A percentile compares a stretch with the other conserved stretches of the same genome.
These are phyloP conservation scores for Trigoniulus corallinus DNA, from an alignment of 1,140 invertebrate genomes.

Conservation along the genomic window DNA sequence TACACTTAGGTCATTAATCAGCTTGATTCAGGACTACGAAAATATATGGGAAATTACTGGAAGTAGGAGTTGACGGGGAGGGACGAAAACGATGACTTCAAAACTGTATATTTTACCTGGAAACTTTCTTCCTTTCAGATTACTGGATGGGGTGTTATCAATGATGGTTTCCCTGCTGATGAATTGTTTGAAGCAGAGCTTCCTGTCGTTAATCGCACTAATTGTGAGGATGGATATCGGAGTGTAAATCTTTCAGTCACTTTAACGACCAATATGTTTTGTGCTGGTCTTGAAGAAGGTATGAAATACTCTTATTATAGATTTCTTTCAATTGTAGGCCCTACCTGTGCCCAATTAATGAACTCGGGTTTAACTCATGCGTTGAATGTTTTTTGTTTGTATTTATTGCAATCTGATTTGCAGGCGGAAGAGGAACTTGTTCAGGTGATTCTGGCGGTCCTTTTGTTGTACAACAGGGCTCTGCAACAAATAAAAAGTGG, in stretches of 20 bases:
- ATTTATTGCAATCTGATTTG: background rate
- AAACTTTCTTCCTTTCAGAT: background rate
- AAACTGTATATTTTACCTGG: background rate
- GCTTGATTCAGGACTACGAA: too few species aligned
- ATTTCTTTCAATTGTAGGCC: too few species aligned
- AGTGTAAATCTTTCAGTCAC: background rate
- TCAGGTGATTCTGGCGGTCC: background rate
- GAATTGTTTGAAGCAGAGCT: background rate
- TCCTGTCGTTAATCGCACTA: background rate
- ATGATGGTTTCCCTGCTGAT: background rate
- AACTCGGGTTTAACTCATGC: too few species aligned
- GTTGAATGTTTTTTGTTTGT: too few species aligned
- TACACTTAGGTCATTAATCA: too few species aligned
- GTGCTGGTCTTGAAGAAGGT: background rate
- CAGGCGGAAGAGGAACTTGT: background rate
- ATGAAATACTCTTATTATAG: too few species aligned
- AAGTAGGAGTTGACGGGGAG: too few species aligned
- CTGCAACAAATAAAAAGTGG: background rate
- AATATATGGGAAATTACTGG: too few species aligned
- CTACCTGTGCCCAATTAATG: too few species aligned
- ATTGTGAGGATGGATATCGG: background rate
- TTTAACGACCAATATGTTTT: background rate
- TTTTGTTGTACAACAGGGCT: background rate
- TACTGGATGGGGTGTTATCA: background rate
- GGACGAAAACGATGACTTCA: too few species aligned